phyloP scores from a whole-genome alignment of 2,113 vertebrate genomes.

The Dinomys branickii region DNA sequence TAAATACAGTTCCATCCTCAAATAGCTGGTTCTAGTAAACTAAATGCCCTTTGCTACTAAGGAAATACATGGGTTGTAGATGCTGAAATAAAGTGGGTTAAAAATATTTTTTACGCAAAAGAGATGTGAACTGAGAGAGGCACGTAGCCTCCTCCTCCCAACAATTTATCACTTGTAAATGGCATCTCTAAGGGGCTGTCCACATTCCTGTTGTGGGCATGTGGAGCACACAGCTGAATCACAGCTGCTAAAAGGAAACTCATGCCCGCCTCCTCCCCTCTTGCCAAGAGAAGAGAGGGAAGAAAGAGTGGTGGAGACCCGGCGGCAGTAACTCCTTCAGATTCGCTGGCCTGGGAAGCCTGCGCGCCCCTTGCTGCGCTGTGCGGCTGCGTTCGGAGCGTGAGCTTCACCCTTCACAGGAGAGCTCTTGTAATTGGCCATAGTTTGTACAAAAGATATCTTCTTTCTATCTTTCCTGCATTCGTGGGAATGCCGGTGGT shows the following conservation, averaged over 20 bases:
- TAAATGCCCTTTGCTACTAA: conserved; percentile 1
- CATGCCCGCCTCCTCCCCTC: neutral
- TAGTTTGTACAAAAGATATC: neutral
- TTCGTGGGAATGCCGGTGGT: neutral
- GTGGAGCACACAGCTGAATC: conserved; percentile 70
- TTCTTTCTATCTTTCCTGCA: neutral
- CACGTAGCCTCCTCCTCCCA: neutral
- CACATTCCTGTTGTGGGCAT: conserved; percentile 49
- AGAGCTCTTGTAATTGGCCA: neutral
- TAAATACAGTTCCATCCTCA: conserved; percentile 63
- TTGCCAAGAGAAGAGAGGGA: neutral
- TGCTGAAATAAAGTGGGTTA: conserved; percentile 53
- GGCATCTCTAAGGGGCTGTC: conserved; percentile 53
- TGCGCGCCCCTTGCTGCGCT: neutral
- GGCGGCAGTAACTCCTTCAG: neutral
- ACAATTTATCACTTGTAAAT: conserved; percentile 52
- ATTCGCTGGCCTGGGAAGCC: neutral
- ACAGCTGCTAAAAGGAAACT: conserved; percentile 64
- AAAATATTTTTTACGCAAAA: conserved; percentile 60
- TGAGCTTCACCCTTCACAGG: neutral
- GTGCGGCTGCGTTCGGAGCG: neutral
- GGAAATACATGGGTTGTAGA: conserved; percentile 63
- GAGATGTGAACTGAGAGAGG: conserved; percentile 33
- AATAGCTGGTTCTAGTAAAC: conserved; percentile 56
- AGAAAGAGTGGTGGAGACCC: neutral